Conservation (phyloP, 2,113 vertebrate species). For the Haemorhous mexicanus region DNA sequence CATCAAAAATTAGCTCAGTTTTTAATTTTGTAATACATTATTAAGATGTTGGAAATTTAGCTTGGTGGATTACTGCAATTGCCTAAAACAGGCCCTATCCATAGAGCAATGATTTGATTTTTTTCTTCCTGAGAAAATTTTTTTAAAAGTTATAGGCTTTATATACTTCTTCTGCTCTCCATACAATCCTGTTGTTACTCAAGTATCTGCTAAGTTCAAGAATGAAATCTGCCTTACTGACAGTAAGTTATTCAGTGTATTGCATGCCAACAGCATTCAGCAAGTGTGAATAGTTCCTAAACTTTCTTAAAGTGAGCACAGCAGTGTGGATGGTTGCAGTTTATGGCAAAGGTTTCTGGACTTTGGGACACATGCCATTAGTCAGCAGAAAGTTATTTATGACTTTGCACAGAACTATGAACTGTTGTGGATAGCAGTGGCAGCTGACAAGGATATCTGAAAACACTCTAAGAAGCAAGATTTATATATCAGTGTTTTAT, state of each 20-base stretch:
- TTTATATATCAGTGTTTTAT: neutral
- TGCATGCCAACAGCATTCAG: neutral
- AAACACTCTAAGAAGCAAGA: neutral
- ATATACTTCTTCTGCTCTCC: neutral
- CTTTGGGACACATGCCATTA: neutral
- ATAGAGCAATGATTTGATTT: neutral
- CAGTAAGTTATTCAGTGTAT: neutral
- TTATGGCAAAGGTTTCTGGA: neutral
- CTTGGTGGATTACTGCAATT: neutral
- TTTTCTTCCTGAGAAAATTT: neutral
- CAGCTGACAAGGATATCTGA: neutral
- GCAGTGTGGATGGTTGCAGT: neutral
- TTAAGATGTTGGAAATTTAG: neutral
- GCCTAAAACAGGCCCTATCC: neutral
- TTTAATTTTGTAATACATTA: neutral
- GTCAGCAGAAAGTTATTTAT: neutral
- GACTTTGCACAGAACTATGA: neutral
- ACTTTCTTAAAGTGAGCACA: neutral
- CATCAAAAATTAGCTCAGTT: neutral
- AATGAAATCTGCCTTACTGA: neutral
- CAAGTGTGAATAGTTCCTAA: neutral
- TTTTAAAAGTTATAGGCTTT: neutral
- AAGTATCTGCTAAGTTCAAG: neutral
- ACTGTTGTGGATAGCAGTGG: neutral
- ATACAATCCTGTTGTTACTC: neutral